Percentiles rank a stretch among this genome's conserved stretches.
phyloP scores from a whole-genome alignment of 2,113 vertebrate species.

The Thermophis baileyi region DNA sequence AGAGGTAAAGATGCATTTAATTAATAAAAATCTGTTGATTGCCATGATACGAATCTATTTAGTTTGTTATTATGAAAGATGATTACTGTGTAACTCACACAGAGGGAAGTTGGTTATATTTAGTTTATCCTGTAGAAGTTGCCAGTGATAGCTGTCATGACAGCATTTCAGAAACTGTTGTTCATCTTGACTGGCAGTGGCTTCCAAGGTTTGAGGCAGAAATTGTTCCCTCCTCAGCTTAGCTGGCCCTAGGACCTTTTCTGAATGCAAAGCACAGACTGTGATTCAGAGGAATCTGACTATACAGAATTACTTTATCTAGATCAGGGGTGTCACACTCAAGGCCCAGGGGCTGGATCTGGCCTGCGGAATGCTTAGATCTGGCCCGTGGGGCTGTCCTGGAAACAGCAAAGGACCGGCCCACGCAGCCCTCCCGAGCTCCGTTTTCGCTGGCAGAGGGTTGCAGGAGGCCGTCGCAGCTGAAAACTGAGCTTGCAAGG shows the following conservation, averaged over 20 bases:
- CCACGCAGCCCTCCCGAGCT: no score
- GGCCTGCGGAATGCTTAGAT: no score
- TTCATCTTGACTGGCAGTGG: neutral
- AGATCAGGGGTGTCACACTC: neutral
- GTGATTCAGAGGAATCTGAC: neutral
- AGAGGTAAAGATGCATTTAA: constrained; percentile 72
- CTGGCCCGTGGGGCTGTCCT: no score
- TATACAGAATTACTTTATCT: neutral
- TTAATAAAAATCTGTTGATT: neutral
- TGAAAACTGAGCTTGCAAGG: no score
- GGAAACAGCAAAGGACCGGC: no score
- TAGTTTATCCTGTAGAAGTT: neutral
- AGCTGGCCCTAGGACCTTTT: neutral
- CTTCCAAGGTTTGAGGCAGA: neutral
- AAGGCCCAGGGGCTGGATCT: no score
- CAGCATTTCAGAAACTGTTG: neutral
- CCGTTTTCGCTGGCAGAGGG: no score
- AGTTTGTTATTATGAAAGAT: neutral
- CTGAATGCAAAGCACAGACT: neutral
- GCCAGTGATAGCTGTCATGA: neutral
- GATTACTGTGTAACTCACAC: neutral
- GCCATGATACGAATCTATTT: neutral
- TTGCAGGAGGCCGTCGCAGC: no score
- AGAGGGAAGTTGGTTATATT: neutral
- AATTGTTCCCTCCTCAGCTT: neutral